Conservation (phyloP, 2,113 vertebrate genomes). For the Anser brachyrhynchus region DNA sequence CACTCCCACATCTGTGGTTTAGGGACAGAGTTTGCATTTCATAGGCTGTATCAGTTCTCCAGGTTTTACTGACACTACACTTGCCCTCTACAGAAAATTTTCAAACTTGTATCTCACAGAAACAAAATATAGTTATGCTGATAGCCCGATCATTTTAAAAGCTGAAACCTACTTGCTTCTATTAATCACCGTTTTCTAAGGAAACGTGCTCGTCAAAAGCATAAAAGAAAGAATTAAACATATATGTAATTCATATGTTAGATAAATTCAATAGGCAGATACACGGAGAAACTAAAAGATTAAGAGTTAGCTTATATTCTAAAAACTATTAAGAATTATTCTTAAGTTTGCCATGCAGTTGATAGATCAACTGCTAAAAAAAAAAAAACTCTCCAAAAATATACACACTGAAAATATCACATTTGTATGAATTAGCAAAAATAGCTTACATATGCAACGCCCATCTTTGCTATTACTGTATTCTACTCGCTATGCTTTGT, state of each 20-base stretch:
- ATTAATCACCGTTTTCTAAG: not conserved
- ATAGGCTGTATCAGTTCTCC: not conserved
- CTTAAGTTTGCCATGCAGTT: not conserved
- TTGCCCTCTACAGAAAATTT: not conserved
- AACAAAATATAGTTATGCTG: not conserved
- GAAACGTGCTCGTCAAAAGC: not conserved
- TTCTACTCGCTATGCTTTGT: not conserved
- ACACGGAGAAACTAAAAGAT: not conserved
- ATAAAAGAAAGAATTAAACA: not conserved
- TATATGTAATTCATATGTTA: not conserved
- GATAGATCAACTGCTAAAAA: not conserved
- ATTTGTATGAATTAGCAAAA: not conserved
- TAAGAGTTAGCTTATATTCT: not conserved
- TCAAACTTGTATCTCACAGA: not conserved
- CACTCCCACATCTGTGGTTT: not conserved
- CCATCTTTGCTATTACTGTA: not conserved
- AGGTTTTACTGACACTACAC: not conserved
- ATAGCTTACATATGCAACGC: not conserved
- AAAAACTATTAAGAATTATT: not conserved
- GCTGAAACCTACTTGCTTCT: not conserved
- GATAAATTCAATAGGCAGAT: not conserved
- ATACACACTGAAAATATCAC: not conserved
- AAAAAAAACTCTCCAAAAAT: not conserved
- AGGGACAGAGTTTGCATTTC: not conserved
- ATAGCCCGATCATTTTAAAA: not conserved